Evolutionary conservation across 1,140 invertebrate species (phyloP).

Genomic region (Rhyzopertha dominica): DNA sequence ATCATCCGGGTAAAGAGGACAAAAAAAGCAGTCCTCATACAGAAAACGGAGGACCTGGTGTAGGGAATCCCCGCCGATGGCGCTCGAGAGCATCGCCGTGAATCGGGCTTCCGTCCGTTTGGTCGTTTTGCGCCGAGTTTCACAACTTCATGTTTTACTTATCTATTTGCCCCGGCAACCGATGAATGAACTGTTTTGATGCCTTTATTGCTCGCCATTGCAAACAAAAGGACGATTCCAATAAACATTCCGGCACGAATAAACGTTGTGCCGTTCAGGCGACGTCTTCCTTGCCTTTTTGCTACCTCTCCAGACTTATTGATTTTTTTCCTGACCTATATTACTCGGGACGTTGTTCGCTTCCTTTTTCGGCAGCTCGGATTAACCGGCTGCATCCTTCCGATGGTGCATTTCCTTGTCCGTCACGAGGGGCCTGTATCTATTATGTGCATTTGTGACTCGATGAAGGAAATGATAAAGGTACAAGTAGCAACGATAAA

Average conservation of each 20-base stretch:
- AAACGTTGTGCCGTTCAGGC: conserved; percentile 7
- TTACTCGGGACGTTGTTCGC: background rate
- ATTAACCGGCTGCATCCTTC: background rate
- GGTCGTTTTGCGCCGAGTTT: conserved; percentile 30
- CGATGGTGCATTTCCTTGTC: too few species aligned
- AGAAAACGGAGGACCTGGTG: too few species aligned
- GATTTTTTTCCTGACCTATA: conserved; percentile 1
- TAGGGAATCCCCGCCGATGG: conserved; percentile 15
- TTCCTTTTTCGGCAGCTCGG: conserved; percentile 1
- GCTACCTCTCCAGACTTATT: background rate
- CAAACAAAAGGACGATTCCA: conserved; percentile 35
- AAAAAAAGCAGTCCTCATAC: too few species aligned
- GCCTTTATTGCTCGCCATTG: conserved; percentile 37
- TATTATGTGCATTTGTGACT: too few species aligned
- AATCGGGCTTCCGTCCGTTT: conserved; percentile 11
- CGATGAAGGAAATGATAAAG: background rate
- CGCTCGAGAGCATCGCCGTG: conserved; percentile 8
- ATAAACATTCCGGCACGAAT: conserved; percentile 34
- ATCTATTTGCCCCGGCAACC: conserved; percentile 30
- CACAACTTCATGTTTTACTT: conserved; percentile 34
- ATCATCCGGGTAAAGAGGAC: too few species aligned
- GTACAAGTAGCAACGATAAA: too few species aligned
- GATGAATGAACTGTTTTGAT: conserved; percentile 38
- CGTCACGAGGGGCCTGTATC: too few species aligned
- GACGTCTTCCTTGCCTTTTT: conserved; percentile 1